These are phyloP conservation scores for Lytechinus variegatus DNA, from an alignment of 35 echinoderm and acorn worm genomes.

Conservation along the genomic window DNA sequence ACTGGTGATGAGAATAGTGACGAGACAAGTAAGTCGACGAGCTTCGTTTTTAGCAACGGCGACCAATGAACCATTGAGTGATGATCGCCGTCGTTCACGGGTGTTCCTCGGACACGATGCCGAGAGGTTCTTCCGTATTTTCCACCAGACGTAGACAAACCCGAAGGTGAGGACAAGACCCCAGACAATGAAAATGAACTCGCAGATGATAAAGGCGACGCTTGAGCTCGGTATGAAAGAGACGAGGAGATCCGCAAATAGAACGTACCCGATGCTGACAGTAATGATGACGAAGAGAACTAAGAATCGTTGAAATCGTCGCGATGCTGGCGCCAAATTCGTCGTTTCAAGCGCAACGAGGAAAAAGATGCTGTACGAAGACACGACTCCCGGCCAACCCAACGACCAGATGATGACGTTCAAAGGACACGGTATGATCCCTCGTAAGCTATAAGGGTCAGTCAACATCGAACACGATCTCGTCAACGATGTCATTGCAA, in stretches of 20 bases:
- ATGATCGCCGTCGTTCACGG: neutral
- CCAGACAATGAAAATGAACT: slow-evolving; percentile 68
- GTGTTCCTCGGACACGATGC: slow-evolving; percentile 37
- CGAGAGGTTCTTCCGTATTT: slow-evolving; percentile 52
- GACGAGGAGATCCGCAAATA: slow-evolving; percentile 62
- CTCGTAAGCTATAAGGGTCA: slow-evolving; percentile 59
- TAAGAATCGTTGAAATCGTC: slow-evolving; percentile 52
- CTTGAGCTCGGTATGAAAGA: slow-evolving; percentile 48
- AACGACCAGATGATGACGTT: slow-evolving; percentile 64
- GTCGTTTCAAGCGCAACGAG: slow-evolving; percentile 67
- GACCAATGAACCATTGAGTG: neutral
- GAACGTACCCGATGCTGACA: slow-evolving; percentile 46
- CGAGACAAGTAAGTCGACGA: slow-evolving; percentile 50
- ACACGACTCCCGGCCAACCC: slow-evolving; percentile 63
- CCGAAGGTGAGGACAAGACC: slow-evolving; percentile 45
- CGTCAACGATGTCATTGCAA: slow-evolving; percentile 17
- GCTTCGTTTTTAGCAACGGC: neutral
- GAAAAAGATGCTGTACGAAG: slow-evolving; percentile 61
- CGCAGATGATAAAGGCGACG: slow-evolving; percentile 54
- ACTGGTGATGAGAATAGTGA: slow-evolving; percentile 44
- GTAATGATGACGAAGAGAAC: slow-evolving; percentile 48
- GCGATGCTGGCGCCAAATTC: slow-evolving; percentile 44
- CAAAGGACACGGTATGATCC: slow-evolving; percentile 56
- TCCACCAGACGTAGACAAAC: slow-evolving; percentile 54
- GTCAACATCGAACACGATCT: slow-evolving; percentile 41